Conservation (phyloP, 2,888 invertebrate species). For the Acanthococcus lagerstroemiae region DNA sequence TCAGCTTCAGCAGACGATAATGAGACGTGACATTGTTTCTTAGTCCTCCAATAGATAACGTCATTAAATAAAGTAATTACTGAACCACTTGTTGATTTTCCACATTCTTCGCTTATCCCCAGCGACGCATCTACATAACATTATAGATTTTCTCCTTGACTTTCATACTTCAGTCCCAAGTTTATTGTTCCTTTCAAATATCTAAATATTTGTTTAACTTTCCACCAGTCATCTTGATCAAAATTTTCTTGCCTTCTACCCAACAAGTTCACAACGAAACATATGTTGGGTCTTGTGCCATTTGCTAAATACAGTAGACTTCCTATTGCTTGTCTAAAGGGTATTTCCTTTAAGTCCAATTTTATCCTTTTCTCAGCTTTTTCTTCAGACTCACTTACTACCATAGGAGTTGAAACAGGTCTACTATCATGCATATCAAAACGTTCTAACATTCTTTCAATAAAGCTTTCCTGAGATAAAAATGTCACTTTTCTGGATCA, state of each 20-base stretch:
- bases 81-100: slow-evolving; percentile 9
- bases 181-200: background rate
- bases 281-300: background rate
- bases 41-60: background rate
- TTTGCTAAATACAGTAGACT: background rate
- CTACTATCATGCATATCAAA: background rate
- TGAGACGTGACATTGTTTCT: background rate
- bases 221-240: background rate
- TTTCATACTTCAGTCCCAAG: background rate
- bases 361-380: background rate
- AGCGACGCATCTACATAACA: slow-evolving; percentile 7
- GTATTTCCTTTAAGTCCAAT: background rate
- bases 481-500: background rate
- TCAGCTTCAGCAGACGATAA: background rate
- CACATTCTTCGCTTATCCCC: background rate
- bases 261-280: background rate
- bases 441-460: background rate
- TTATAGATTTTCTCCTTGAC: background rate
- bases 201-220: background rate
- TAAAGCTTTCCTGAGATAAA: background rate
- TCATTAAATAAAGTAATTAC: background rate
- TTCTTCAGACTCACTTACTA: background rate
- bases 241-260: background rate
- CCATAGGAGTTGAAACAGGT: background rate
- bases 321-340: background rate